phyloP scores from a whole-genome alignment of 2,113 vertebrate genomes.

The Atherinomorus stipes region DNA sequence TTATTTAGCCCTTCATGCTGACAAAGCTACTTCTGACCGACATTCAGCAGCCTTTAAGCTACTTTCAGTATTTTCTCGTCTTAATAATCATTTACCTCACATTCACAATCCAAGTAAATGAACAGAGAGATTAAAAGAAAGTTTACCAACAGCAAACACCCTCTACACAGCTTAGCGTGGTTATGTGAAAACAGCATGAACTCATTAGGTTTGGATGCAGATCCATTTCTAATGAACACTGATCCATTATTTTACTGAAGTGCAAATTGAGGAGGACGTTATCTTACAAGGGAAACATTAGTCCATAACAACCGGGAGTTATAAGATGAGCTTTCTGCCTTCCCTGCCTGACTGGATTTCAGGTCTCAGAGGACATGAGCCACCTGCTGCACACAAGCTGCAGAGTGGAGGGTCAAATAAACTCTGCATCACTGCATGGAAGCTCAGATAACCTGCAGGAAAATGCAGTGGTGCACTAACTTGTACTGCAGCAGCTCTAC shows the following conservation, averaged over 20 bases:
- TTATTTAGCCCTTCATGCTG: slow-evolving; percentile 10
- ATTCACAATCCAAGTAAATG: not conserved
- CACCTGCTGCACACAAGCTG: slow-evolving; percentile 19
- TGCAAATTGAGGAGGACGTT: slow-evolving; percentile 21
- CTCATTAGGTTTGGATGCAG: not conserved
- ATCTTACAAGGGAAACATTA: slow-evolving; percentile 32
- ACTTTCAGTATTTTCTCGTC: slow-evolving; percentile 22
- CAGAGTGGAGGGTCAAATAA: not conserved
- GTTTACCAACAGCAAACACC: not conserved
- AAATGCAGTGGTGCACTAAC: too few relatives aligned
- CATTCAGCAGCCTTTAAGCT: slow-evolving; percentile 19
- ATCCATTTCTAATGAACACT: slow-evolving; percentile 6
- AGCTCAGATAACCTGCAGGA: too few relatives aligned
- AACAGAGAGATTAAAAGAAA: too few relatives aligned
- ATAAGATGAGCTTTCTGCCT: not conserved
- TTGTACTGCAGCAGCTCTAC: too few relatives aligned
- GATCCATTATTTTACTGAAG: slow-evolving; percentile 7
- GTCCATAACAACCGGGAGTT: not conserved
- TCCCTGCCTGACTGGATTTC: slow-evolving; percentile 49
- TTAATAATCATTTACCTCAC: slow-evolving; percentile 3
- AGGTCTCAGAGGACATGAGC: slow-evolving; percentile 15
- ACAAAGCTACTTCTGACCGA: slow-evolving; percentile 37
- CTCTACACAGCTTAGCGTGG: too few relatives aligned
- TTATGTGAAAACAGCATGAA: too few relatives aligned
- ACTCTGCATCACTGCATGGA: too few relatives aligned